Base-by-base conservation (phyloP, 2,797 vertebrate genomes). In the Halcyon badia region DNA sequence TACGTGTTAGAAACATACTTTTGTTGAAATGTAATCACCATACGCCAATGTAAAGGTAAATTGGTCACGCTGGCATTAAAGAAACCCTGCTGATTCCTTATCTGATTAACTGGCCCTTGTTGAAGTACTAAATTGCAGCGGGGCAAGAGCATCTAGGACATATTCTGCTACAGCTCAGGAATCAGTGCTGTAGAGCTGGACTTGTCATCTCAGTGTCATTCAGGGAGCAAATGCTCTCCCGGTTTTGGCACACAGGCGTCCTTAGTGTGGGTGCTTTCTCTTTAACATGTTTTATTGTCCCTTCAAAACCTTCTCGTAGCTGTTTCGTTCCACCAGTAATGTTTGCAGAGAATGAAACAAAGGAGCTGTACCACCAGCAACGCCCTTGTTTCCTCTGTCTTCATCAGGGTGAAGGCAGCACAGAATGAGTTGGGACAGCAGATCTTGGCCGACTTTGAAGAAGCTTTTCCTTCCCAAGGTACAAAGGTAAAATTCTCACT, bases 371-470 rank as follows among this genome's bases (percentile, higher is more conserved):
- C 25, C 66, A 42, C 31, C 41, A 57, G 2, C 89, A 84, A 84
- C 85, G 9, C 25, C 41, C 22, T 90, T 82, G 16, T 2, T 33
- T 64, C 20, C 54, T 96, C 39, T 97, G 76, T 96, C 64, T 52
- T 80, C 37, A 46, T 10, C 92, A 99, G 99, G 98, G 99, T 99
- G 83, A 99, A 99, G 96, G 99, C 99, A 13, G 99, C 99, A 0
- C 99, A 99, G 98, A 99, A 98, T 20, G 99, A 99, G 97, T 89
- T 99, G 95, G 99, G 99, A 31, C 99, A 99, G 91, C 99, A 99
- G 97, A 99, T 99, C 94, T 97, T 99, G 97, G 99, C 99, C 20
- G 99, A 99, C 97, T 99, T 99, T 30, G 99, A 99, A 97, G 99
- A 99, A 97, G 98, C 99, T 1, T 99, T 99, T 97, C 99, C 99